Percentiles rank a stretch among this genome's conserved stretches.
phyloP scores from a whole-genome alignment of 1,140 invertebrate genomes.

The Megalopta genalis region DNA sequence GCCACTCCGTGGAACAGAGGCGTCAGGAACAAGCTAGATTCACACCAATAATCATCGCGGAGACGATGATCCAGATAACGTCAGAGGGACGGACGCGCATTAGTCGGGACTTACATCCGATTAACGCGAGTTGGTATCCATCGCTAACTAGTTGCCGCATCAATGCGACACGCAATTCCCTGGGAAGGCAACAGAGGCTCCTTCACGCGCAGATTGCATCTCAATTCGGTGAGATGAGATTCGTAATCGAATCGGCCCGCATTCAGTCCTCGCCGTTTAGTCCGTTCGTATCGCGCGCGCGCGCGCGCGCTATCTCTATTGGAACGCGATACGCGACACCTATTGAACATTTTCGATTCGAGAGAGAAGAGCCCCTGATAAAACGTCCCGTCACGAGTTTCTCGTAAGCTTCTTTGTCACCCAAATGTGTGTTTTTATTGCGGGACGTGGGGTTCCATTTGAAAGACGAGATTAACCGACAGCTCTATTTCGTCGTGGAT shows the following conservation, averaged over 20 bases:
- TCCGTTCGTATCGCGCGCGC: neutral
- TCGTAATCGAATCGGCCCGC: neutral
- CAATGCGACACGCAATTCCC: constrained; percentile 42
- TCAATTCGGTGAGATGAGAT: constrained; percentile 5
- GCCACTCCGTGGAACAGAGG: neutral
- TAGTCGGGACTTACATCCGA: constrained; percentile 56
- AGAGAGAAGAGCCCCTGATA: neutral
- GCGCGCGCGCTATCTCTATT: neutral
- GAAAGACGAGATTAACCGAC: too few species aligned
- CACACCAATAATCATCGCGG: constrained; percentile 19
- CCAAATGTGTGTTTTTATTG: neutral
- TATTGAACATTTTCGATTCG: neutral
- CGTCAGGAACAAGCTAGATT: neutral
- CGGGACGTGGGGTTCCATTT: too few species aligned
- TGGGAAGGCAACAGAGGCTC: constrained; percentile 35
- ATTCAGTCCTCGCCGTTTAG: neutral
- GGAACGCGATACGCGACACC: neutral
- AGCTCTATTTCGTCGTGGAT: too few species aligned
- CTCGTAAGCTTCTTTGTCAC: neutral
- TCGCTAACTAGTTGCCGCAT: constrained; percentile 46
- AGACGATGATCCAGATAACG: constrained; percentile 50
- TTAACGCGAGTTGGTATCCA: constrained; percentile 42
- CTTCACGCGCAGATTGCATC: constrained; percentile 37
- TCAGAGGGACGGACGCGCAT: constrained; percentile 52
- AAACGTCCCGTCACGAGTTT: neutral